Evolutionary conservation across 2,797 vertebrate species (phyloP).

Genomic region (Hoplostethus atlanticus): DNA sequence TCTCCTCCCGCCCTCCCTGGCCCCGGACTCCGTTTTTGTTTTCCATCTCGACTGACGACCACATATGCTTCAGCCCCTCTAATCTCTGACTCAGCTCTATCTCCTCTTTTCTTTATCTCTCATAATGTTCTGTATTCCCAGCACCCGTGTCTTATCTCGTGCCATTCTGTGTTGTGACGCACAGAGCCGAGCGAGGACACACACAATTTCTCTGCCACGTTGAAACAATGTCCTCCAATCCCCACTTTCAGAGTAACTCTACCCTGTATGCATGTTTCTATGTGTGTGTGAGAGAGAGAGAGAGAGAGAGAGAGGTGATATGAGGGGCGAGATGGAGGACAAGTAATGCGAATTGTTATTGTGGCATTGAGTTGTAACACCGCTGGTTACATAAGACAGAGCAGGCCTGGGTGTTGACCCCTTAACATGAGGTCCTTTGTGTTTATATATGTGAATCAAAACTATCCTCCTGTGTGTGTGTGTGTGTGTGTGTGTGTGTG

Average conservation of each 20-base stretch:
- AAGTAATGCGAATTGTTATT: slow-evolving; percentile 32
- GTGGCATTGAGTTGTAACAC: slow-evolving; percentile 37
- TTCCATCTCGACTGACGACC: slow-evolving; percentile 36
- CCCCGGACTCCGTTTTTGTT: no score
- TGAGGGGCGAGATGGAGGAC: slow-evolving; percentile 29
- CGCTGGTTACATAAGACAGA: slow-evolving; percentile 32
- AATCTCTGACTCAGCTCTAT: slow-evolving; percentile 44
- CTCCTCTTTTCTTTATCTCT: slow-evolving; percentile 49
- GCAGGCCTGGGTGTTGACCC: slow-evolving; percentile 38
- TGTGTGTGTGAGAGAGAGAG: slow-evolving; percentile 18
- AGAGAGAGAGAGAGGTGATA: background rate
- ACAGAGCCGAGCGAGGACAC: slow-evolving; percentile 59
- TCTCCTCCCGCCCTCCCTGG: background rate
- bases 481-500: slow-evolving; percentile 6
- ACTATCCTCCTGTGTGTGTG: background rate
- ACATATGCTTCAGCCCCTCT: slow-evolving; percentile 28
- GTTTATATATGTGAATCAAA: background rate
- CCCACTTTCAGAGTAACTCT: slow-evolving; percentile 14
- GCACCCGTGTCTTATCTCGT: slow-evolving; percentile 62
- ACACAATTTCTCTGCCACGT: slow-evolving; percentile 37
- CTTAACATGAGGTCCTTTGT: slow-evolving; percentile 11
- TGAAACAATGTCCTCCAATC: slow-evolving; percentile 42
- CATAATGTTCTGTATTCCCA: slow-evolving; percentile 62
- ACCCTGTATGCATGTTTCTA: slow-evolving; percentile 31
- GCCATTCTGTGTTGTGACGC: slow-evolving; percentile 58